These are phyloP conservation scores for Chaunax sp. DNA, from an alignment of 2,797 vertebrate species.

Conservation along the genomic window DNA sequence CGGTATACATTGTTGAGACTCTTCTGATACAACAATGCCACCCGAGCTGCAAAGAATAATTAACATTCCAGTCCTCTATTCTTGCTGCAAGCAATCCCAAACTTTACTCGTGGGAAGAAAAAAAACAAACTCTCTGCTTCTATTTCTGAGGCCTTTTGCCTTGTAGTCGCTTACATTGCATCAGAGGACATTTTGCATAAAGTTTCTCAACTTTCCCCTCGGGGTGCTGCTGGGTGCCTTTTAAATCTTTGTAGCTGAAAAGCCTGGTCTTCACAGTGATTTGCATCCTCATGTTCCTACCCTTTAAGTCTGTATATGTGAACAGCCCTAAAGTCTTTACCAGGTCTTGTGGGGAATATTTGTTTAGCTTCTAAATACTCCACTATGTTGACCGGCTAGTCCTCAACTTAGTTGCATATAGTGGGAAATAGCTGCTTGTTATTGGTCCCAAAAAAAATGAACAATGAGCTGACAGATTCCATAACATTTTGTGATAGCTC, in stretches of 20 bases:
- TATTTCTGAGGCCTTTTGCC: conserved; percentile 7
- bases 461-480: too few relatives aligned
- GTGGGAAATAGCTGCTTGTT: too few relatives aligned
- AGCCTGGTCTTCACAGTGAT: not conserved
- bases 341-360: not conserved
- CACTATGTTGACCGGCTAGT: not conserved
- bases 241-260: not conserved
- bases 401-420: not conserved
- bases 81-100: not conserved
- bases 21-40: too few relatives aligned
- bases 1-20: too few relatives aligned
- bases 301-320: too few relatives aligned
- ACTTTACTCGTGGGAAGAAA: too few relatives aligned
- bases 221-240: not conserved
- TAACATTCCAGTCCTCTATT: not conserved
- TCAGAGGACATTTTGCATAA: conserved; percentile 25
- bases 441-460: too few relatives aligned
- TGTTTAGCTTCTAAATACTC: not conserved
- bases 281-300: too few relatives aligned
- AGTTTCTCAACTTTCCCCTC: conserved; percentile 3
- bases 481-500: too few relatives aligned
- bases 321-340: not conserved
- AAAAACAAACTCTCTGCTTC: not conserved
- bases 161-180: not conserved
- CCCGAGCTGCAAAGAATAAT: too few relatives aligned